Percentiles rank a stretch among this genome's conserved stretches.
These are phyloP conservation scores for Polia nebulosa DNA, from an alignment of 2,888 invertebrate genomes.

Conservation along the genomic window DNA sequence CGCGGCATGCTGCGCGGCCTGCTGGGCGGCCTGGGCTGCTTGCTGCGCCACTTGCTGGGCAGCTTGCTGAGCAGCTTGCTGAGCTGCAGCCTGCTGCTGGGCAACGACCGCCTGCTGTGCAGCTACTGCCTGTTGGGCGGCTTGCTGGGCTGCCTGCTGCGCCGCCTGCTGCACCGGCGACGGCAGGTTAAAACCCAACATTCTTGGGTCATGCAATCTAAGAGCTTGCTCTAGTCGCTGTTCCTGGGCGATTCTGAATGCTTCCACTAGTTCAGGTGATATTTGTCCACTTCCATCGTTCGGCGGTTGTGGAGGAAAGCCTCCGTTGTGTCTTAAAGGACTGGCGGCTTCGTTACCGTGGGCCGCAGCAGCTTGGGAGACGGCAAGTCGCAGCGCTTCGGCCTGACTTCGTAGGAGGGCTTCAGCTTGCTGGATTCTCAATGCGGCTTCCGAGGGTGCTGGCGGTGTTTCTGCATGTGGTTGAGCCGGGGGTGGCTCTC, in stretches of 20 bases:
- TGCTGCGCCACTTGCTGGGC: constrained; percentile 80
- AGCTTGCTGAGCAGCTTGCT: constrained; percentile 78
- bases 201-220: constrained; percentile 95
- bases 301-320: constrained; percentile 84
- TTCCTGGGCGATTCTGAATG: constrained; percentile 93
- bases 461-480: constrained; percentile 95
- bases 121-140: constrained; percentile 66
- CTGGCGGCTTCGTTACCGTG: constrained; percentile 85
- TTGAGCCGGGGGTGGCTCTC: constrained; percentile 91
- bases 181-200: constrained; percentile 94
- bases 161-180: constrained; percentile 86
- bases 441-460: constrained; percentile 94
- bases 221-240: constrained; percentile 96
- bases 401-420: constrained; percentile 96
- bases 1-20: constrained; percentile 64
- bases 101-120: constrained; percentile 63
- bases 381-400: constrained; percentile 95
- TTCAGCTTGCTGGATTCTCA: constrained; percentile 95
- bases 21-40: constrained; percentile 75
- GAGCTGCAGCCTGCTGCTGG: constrained; percentile 71
- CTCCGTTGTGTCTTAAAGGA: constrained; percentile 88
- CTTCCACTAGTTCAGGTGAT: constrained; percentile 94
- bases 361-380: constrained; percentile 93
- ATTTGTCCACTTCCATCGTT: constrained; percentile 90
- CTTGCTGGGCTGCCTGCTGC: constrained; percentile 82